Base-by-base conservation (phyloP, 2,888 invertebrate species). In the Balanococcus diminutus region DNA sequence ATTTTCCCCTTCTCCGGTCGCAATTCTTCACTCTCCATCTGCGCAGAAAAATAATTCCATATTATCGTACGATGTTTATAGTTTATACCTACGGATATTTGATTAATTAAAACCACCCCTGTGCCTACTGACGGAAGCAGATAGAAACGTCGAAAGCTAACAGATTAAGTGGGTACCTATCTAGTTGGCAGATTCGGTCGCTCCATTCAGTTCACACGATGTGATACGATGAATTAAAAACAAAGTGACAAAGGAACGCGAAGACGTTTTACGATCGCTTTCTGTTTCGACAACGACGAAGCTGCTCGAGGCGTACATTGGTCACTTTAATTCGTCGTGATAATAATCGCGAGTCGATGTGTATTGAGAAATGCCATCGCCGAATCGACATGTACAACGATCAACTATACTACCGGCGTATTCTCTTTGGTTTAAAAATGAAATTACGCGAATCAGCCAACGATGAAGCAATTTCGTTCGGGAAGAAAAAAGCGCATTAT, bases 401-500 rank as follows among this genome's bases (percentile, higher is more conserved):
- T 31, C 81, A 6, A 42, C 61, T n/a, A 19, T n/a, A 56, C 39
- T 56, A 22, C 8, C 8, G 5, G 36, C 36, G 36, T n/a, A 42
- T 51, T 56, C 28, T 25, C 81, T 86, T 51, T 22, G 61, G 61
- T 86, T 86, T 86, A 39, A 86, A n/a, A 81, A 81, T 61, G 28
- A 81, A 36, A 81, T 67, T 25, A 28, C 3, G 9, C n/a, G 61
- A 28, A 81, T 86, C 61, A 81, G 51, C 25, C 42, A 81, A 61
- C n/a, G 46, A 72, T 46, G 67, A 28, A 31, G 22, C 42, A 81
- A 46, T 81, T 81, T 81, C 46, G 51, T 42, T 16, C 42, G 81
- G 36, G 42, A 81, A 28, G 39, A 81, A 42, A 51, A 51, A 81
- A 75, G 36, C 28, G 75, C 75, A 75, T 75, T 75, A 75, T 19